Percentiles rank a stretch among this genome's conserved stretches.
Conservation (phyloP, 1,140 invertebrate species). For the Orius laevigatus region DNA sequence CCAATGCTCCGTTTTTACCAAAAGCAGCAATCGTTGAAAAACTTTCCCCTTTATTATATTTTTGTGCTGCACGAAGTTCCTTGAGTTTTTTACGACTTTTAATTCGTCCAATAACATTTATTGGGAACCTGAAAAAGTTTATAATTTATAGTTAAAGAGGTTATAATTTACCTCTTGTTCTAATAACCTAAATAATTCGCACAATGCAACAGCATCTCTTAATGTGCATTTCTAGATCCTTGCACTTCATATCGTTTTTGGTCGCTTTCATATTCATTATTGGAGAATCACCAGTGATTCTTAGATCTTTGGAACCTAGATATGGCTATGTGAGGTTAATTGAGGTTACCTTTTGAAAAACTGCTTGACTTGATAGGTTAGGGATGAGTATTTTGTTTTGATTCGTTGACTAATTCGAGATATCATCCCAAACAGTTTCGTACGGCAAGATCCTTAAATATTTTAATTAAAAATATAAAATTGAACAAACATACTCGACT, state of each 20-base stretch:
- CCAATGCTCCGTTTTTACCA: constrained; percentile 45
- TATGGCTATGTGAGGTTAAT: constrained; percentile 14
- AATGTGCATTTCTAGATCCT: constrained; percentile 43
- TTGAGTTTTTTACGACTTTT: constrained; percentile 22
- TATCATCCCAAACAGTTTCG: constrained; percentile 26
- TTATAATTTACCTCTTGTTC: constrained; percentile 37
- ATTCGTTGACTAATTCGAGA: constrained; percentile 22
- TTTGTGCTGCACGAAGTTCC: constrained; percentile 17
- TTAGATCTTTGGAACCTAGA: constrained; percentile 18
- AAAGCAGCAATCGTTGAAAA: constrained; percentile 50
- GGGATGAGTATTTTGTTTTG: constrained; percentile 28
- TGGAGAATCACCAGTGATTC: constrained; percentile 12
- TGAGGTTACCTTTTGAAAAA: constrained; percentile 18
- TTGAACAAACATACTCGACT: constrained; percentile 3
- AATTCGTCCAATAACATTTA: constrained; percentile 27
- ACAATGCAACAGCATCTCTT: constrained; percentile 41
- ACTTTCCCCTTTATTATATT: constrained; percentile 32
- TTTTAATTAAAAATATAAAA: not conserved
- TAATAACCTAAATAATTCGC: constrained; percentile 45
- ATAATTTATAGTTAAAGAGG: not conserved
- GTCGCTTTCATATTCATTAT: constrained; percentile 21
- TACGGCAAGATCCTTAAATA: constrained; percentile 24
- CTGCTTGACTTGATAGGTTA: constrained; percentile 27
- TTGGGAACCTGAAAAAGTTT: constrained; percentile 21
- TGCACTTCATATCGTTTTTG: constrained; percentile 43